These are phyloP conservation scores for Sus scrofa DNA, from an alignment of 2,113 vertebrate genomes.

Conservation along the genomic window T2T-Sscrofa CM000829.6:57044501-57045000, in stretches of 20 bases:
- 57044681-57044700: background rate
- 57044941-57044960: background rate
- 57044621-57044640: background rate
- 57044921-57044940: background rate
- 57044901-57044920: background rate
- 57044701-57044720: background rate
- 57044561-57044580: background rate
- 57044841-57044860: background rate
- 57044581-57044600: background rate
- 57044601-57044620: background rate
- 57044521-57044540: background rate
- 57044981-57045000: too few species aligned
- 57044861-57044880: background rate
- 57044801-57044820: background rate
- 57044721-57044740: background rate
- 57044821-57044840: background rate
- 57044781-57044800: background rate
- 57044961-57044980: background rate
- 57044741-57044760: fast-evolving
- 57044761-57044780: background rate
- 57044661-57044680: background rate
- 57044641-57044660: background rate
- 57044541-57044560: constrained; percentile 8
- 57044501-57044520: background rate
- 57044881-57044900: background rate